Percentiles rank a stretch among this genome's conserved stretches.
phyloP scores from a whole-genome alignment of 2,797 vertebrate species.

The Parauchenoglanis ngamensis region DNA sequence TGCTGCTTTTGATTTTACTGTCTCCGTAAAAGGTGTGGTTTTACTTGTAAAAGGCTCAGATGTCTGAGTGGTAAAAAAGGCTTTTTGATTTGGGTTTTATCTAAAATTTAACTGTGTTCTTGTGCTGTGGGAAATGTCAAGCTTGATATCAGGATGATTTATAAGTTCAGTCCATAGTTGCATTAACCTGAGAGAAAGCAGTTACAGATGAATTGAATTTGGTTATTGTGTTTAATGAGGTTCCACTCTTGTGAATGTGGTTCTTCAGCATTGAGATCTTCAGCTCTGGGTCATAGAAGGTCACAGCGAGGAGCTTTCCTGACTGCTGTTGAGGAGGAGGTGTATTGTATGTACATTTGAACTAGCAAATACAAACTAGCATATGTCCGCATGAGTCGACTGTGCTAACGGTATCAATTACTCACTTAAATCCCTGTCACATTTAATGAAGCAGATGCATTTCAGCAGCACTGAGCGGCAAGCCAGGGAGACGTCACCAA shows the following conservation, averaged over 20 bases:
- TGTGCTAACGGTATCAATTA: constrained; percentile 6
- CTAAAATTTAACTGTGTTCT: neutral
- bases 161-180: constrained; percentile 13
- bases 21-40: neutral
- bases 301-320: neutral
- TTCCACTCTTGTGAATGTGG: neutral
- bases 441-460: constrained; percentile 13
- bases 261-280: neutral
- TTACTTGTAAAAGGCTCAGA: neutral
- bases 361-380: constrained; percentile 3
- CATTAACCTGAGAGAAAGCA: neutral
- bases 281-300: neutral
- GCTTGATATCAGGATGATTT: constrained; percentile 9
- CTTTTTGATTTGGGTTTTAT: neutral
- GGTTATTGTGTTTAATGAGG: neutral
- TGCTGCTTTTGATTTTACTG: constrained; percentile 5
- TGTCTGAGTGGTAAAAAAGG: neutral
- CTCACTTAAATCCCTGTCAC: constrained; percentile 25
- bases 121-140: constrained; percentile 24
- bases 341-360: neutral
- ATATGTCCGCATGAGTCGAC: neutral
- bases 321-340: too few relatives aligned
- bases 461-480: neutral
- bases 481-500: neutral
- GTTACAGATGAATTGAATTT: neutral